Evolutionary conservation across 2,797 vertebrate genomes (phyloP), one percentile per base, ranked within the genome.

Genomic region (Mallotus villosus): DNA sequence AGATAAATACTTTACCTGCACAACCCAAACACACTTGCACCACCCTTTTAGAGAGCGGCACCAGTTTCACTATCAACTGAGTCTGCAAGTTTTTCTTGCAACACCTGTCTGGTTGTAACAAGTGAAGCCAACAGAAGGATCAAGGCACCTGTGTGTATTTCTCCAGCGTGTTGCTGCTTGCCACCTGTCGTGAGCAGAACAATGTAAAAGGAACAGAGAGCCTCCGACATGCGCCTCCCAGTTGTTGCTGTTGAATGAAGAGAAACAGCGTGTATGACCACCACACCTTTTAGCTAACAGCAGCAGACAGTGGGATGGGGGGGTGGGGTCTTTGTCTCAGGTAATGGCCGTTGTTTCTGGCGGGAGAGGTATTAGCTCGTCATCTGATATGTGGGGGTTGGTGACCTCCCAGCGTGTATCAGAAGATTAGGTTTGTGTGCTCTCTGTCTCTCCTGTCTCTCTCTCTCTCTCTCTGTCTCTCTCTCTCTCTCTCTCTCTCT

Each of bases 301-400:
- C 21, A 37, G 22, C 53, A 27, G 21, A 11, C 27, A 16, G n/a
- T n/a, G 16, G 27, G 58, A 49, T 58, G 8, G 19, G 8, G 19
- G 6, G 68, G 0, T 70, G 14, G 41, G 1, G 0, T 29, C 34
- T 79, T 68, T 73, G 76, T 82, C 21, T 62, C 41, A 70, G 68
- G 70, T 61, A 62, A 11, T 2, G 49, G 22, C 11, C 11, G 59
- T 60, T 17, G 63, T 34, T 68, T 58, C 22, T 41, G 34, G 19
- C 69, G 64, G 9, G 58, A 58, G 63, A 14, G 68, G 86, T 68
- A 63, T 70, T 77, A 51, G 41, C 11, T 58, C n/a, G 72, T 81
- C 70, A 90, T 74, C 74, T 73, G 88, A 89, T 85, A 74, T 41
- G 37, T 12, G 37, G 72, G 72, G 71, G 74, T 74, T 76, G 68